Percentiles rank a stretch among this genome's conserved stretches.
Conservation (phyloP, 2,113 vertebrate species). For the Rissa tridactyla region DNA sequence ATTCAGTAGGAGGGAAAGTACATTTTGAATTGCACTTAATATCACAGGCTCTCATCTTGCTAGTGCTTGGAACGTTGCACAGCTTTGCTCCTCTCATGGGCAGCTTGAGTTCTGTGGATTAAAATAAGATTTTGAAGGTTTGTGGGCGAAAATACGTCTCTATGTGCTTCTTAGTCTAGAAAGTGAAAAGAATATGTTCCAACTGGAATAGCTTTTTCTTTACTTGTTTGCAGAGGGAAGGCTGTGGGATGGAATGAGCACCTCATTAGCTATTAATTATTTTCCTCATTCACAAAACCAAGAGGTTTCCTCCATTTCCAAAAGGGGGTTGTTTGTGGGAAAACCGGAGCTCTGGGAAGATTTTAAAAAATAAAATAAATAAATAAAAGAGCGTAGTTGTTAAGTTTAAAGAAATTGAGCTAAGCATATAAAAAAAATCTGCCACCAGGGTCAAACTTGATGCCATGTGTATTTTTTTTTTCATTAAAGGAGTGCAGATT, state of each 20-base stretch:
- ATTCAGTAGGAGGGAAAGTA: slow-evolving; percentile 46
- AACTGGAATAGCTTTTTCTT: not conserved
- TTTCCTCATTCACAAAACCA: slow-evolving; percentile 19
- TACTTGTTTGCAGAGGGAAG: not conserved
- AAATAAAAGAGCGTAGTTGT: not conserved
- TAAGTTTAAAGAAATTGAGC: slow-evolving; percentile 62
- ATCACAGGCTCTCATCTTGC: slow-evolving; percentile 35
- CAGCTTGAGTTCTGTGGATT: slow-evolving; percentile 27
- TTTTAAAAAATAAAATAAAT: not conserved
- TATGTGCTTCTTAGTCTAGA: not conserved
- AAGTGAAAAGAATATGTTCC: not conserved
- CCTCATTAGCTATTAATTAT: slow-evolving; percentile 52
- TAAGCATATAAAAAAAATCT: slow-evolving; percentile 65
- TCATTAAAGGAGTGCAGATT: slow-evolving; percentile 85
- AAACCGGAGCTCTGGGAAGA: not conserved
- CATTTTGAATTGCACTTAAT: slow-evolving; percentile 51
- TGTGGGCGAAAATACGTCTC: slow-evolving; percentile 24
- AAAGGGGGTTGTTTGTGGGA: not conserved
- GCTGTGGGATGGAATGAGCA: not conserved
- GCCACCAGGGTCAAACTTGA: slow-evolving; percentile 81
- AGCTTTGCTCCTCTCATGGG: slow-evolving; percentile 9
- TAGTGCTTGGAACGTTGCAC: not conserved
- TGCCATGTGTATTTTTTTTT: slow-evolving; percentile 78
- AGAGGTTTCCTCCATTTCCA: not conserved
- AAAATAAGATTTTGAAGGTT: slow-evolving; percentile 49